A percentile compares a stretch with the other conserved stretches of the same genome.
Evolutionary conservation across 2,888 invertebrate genomes (phyloP).

Genomic region (Platypus cylindrus): DNA sequence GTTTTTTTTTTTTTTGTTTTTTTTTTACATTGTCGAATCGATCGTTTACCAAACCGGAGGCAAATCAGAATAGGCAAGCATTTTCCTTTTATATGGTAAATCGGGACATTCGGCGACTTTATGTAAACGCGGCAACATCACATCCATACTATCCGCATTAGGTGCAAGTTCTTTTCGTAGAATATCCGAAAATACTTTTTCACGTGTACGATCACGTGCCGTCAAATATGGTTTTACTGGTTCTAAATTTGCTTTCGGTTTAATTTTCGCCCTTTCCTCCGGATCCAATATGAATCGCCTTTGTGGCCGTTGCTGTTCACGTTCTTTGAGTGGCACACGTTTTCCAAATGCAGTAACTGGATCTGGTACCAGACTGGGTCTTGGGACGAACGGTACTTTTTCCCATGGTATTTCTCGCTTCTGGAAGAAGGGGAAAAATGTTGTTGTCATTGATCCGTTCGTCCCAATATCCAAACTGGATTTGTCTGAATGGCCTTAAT

Average conservation of each 20-base stretch:
- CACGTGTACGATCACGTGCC: constrained; percentile 51
- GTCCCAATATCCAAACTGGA: constrained; percentile 26
- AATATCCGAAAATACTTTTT: constrained; percentile 47
- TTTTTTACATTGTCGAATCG: too few relatives aligned
- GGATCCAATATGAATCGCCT: constrained; percentile 40
- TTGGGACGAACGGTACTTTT: constrained; percentile 75
- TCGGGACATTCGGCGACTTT: constrained; percentile 36
- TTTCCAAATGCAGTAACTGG: constrained; percentile 77
- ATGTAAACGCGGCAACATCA: constrained; percentile 50
- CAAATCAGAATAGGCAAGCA: constrained; percentile 36
- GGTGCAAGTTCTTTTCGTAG: constrained; percentile 43
- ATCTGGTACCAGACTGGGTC: constrained; percentile 73
- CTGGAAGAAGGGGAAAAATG: constrained; percentile 22
- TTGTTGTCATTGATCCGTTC: constrained; percentile 21
- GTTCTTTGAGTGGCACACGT: constrained; percentile 32
- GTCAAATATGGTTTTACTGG: constrained; percentile 57
- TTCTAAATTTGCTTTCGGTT: constrained; percentile 43
- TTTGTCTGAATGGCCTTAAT: too few relatives aligned
- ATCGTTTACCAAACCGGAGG: constrained; percentile 22
- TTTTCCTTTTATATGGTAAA: constrained; percentile 37
- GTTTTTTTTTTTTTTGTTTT: too few relatives aligned
- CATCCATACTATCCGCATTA: constrained; percentile 46
- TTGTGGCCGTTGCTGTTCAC: constrained; percentile 21
- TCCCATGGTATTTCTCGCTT: constrained; percentile 68
- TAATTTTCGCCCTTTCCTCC: constrained; percentile 48